Conservation (phyloP, 2,797 vertebrate genomes). For the Coracias cyanogaster region DNA sequence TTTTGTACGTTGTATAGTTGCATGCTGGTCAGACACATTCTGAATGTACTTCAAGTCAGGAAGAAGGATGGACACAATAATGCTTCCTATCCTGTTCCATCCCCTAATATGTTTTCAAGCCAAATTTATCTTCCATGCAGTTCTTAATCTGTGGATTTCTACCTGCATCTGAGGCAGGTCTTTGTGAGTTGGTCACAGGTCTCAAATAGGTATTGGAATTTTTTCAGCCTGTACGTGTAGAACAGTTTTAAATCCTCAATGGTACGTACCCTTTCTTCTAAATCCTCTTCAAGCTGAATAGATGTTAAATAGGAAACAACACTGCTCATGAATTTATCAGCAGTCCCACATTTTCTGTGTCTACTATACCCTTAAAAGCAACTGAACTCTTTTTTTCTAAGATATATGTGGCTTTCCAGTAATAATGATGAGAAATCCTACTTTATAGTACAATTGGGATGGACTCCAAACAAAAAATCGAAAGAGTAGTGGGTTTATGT, state of each 20-base stretch:
- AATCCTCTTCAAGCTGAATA: neutral
- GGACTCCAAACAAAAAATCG: neutral
- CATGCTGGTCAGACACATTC: neutral
- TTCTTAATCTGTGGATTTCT: neutral
- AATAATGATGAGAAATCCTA: neutral
- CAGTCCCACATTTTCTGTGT: neutral
- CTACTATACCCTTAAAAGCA: neutral
- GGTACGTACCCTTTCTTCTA: neutral
- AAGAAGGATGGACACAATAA: neutral
- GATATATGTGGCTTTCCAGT: neutral
- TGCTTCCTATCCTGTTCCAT: neutral
- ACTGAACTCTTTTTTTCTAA: neutral
- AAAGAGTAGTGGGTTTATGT: neutral
- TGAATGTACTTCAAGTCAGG: neutral
- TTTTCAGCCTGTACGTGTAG: neutral
- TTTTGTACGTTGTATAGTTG: neutral
- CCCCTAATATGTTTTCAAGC: neutral
- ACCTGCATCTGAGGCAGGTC: neutral
- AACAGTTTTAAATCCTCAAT: neutral
- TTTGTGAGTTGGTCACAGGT: neutral
- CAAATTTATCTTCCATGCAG: neutral
- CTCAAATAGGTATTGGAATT: neutral
- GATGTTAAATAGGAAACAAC: neutral
- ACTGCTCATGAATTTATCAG: neutral
- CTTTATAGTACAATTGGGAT: neutral